A percentile compares a stretch with the other conserved stretches of the same genome.
Conservation (phyloP, 2,797 vertebrate species). For the Protosalanx chinensis region DNA sequence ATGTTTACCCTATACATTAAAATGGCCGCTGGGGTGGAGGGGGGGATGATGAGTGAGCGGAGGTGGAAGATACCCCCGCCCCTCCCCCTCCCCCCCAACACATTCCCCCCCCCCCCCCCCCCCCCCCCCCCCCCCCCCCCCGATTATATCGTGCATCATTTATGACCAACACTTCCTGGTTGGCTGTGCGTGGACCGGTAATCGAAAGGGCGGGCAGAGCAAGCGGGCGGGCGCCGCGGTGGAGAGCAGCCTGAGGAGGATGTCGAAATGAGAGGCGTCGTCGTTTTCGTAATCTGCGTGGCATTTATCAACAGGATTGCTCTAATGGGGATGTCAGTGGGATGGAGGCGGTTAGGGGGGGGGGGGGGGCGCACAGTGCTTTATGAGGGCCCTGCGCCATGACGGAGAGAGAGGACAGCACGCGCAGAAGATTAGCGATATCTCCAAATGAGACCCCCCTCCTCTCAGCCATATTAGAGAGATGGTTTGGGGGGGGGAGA, state of each 20-base stretch:
- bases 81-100: no score
- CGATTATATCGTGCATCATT: constrained; percentile 71
- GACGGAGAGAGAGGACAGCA: constrained; percentile 72
- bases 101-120: no score
- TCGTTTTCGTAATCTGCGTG: constrained; percentile 67
- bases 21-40: constrained; percentile 30
- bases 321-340: constrained; percentile 72
- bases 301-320: constrained; percentile 73
- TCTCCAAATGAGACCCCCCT: constrained; percentile 65
- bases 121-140: constrained; percentile 15
- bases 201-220: constrained; percentile 61
- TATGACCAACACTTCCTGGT: constrained; percentile 53
- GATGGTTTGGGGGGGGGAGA: constrained; percentile 4
- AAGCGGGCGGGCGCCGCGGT: constrained; percentile 54
- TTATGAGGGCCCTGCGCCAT: constrained; percentile 52
- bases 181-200: constrained; percentile 60
- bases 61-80: no score
- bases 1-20: constrained; percentile 21
- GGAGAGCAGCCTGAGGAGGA: constrained; percentile 58
- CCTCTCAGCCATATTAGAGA: constrained; percentile 55
- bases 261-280: constrained; percentile 61
- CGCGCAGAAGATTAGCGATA: constrained; percentile 65
- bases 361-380: constrained; percentile 44
- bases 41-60: constrained; percentile 32
- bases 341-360: constrained; percentile 37